A percentile compares a stretch with the other conserved stretches of the same genome.
These are phyloP conservation scores for Antedon mediterranea DNA, from an alignment of 53 echinoderm and acorn worm genomes.

Conservation along the genomic window DNA sequence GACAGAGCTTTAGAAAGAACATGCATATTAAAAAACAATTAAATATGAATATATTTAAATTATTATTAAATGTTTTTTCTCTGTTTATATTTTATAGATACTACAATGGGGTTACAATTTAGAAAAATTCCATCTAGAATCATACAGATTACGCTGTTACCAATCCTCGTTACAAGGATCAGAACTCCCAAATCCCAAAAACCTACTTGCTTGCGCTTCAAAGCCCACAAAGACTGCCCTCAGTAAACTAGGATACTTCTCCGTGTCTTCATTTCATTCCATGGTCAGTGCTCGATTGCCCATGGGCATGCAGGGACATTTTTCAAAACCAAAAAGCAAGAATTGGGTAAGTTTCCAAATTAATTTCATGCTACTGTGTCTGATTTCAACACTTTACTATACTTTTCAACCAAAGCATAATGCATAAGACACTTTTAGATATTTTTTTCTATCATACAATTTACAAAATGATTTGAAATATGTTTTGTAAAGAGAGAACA, in stretches of 20 bases:
- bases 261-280: conserved; percentile 89
- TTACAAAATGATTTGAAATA: no score
- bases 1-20: no score
- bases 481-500: no score
- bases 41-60: neutral
- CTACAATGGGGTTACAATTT: conserved; percentile 92
- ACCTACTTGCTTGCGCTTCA: conserved; percentile 69
- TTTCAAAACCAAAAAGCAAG: conserved; percentile 79
- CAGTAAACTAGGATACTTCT: conserved; percentile 77
- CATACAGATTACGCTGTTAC: conserved; percentile 87
- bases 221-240: conserved; percentile 71
- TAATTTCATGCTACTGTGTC: neutral
- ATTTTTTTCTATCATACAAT: no score
- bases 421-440: no score
- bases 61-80: neutral
- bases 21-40: no score
- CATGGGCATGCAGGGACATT: conserved; percentile 61
- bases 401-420: no score
- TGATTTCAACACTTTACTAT: neutral
- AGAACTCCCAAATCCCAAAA: conserved; percentile 97
- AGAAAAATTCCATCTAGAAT: conserved; percentile 78
- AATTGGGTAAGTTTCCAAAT: conserved; percentile 29
- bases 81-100: conserved; percentile 32
- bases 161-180: conserved; percentile 78
- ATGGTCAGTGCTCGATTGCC: conserved; percentile 87